Base-by-base conservation (phyloP, 35 echinoderm and acorn worm species). In the Heliocidaris erythrogramma region DNA sequence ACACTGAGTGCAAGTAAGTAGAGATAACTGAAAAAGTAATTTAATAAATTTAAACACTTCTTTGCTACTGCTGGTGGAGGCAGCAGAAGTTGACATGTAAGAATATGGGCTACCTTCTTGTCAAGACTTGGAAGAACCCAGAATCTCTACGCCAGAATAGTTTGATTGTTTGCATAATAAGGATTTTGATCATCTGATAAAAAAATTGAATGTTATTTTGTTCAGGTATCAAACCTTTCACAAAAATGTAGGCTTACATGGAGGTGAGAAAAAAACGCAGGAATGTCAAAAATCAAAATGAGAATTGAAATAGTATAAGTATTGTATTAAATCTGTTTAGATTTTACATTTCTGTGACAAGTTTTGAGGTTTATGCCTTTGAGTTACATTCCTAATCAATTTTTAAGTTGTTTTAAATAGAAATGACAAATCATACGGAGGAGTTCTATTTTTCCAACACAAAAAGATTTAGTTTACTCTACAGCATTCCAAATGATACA, bases 1-100 rank as follows among this genome's bases (percentile, higher is more conserved):
- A 94, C 94, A 12, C 91, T 97, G 18, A 96, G 85, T 84, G 90
- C 94, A 94, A 97, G 98, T 99, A 59, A 93, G 98, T 96, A 49
- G 29, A 31, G 92, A 50, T 59, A 49, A 48, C 7, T 93, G 13
- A 59, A 90, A 90, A 31, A 48, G 10, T 29, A 47, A 48, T 92
- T 14, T n/a, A 21, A 49, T 14, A 16, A 48, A 32, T 53, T 8
- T 11, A 92, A 48, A 14, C 27, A 30, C n/a, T n/a, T 49, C 30
- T 9, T 18, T 13, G 90, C 11, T 18, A 49, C n/a, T 92, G 47
- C 11, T n/a, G 30, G 14, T 48, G n/a, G n/a, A 92, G 11, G 14
- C 11, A 3, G 30, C n/a, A 92, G 8, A 48, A 10, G 16, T 13
- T 92, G 14, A 30, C 32, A 49, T 50, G n/a, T 7, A 21, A 91